These are phyloP conservation scores for Asteroscopus sphinx DNA, from an alignment of 2,888 invertebrate genomes.

Conservation along the genomic window DNA sequence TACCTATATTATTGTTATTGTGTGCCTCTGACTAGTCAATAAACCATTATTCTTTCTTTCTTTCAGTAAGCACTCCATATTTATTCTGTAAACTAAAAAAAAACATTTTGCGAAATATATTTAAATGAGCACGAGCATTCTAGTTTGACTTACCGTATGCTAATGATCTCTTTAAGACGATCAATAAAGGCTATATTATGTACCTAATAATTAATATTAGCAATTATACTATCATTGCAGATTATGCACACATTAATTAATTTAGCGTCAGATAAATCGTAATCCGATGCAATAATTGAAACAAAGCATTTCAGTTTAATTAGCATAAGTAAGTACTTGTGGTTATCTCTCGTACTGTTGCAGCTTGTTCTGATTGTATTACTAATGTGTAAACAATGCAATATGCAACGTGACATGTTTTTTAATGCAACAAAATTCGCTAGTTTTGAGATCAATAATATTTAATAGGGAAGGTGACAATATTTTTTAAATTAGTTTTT, in stretches of 20 bases:
- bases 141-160: not conserved
- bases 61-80: no score
- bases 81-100: no score
- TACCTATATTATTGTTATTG: no score
- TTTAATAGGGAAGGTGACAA: no score
- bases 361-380: conserved; percentile 1
- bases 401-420: no score
- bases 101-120: not conserved
- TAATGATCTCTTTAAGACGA: conserved; percentile 4
- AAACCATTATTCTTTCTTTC: no score
- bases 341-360: conserved; percentile 27
- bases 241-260: conserved; percentile 40
- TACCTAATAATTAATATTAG: conserved; percentile 17
- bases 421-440: no score
- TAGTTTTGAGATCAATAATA: no score
- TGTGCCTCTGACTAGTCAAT: no score
- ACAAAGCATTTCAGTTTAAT: conserved; percentile 33
- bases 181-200: conserved; percentile 11
- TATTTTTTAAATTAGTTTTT: no score
- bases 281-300: conserved; percentile 43
- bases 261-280: conserved; percentile 35
- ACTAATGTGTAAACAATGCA: no score
- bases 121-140: not conserved
- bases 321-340: conserved; percentile 31
- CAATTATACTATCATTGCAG: conserved; percentile 11